Percentiles rank a stretch among this genome's conserved stretches.
Conservation (phyloP, 2,113 vertebrate genomes). For the Seriola aureovittata region DNA sequence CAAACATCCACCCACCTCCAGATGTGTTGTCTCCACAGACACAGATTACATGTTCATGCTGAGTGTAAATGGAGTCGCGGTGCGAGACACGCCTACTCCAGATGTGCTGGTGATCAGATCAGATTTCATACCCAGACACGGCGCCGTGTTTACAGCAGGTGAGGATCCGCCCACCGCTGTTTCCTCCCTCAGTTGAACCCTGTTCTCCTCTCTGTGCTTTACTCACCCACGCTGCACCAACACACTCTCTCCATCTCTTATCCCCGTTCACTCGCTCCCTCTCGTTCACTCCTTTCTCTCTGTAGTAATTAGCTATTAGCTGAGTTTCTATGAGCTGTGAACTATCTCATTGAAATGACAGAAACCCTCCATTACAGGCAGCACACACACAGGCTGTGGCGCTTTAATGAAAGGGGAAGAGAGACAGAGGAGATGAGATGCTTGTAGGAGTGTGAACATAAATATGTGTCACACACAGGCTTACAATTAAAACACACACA, state of each 20-base stretch:
- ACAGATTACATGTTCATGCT: neutral
- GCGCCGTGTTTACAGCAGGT: neutral
- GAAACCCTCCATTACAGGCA: slow-evolving; percentile 68
- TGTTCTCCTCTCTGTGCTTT: slow-evolving; percentile 23
- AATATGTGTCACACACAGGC: slow-evolving; percentile 42
- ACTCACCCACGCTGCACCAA: slow-evolving; percentile 32
- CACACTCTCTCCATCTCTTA: slow-evolving; percentile 29
- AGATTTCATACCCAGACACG: neutral
- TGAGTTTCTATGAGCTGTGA: slow-evolving; percentile 70
- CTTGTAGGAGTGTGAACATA: slow-evolving; percentile 56
- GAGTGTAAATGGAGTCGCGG: neutral
- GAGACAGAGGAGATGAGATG: slow-evolving; percentile 34
- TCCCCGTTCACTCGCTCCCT: neutral
- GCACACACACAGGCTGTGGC: slow-evolving; percentile 42
- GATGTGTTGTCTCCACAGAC: neutral
- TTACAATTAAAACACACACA: slow-evolving; percentile 42
- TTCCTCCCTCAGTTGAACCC: too few relatives aligned
- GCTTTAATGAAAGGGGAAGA: slow-evolving; percentile 56
- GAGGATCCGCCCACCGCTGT: slow-evolving; percentile 10
- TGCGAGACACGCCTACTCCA: neutral
- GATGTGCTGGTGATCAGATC: neutral
- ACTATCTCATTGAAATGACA: slow-evolving; percentile 67
- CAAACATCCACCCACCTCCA: too few relatives aligned
- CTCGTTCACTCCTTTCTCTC: slow-evolving; percentile 26
- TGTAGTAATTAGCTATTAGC: slow-evolving; percentile 71